phyloP scores from a whole-genome alignment of 2,113 vertebrate species.

The Xyliphius kryptos region DNA sequence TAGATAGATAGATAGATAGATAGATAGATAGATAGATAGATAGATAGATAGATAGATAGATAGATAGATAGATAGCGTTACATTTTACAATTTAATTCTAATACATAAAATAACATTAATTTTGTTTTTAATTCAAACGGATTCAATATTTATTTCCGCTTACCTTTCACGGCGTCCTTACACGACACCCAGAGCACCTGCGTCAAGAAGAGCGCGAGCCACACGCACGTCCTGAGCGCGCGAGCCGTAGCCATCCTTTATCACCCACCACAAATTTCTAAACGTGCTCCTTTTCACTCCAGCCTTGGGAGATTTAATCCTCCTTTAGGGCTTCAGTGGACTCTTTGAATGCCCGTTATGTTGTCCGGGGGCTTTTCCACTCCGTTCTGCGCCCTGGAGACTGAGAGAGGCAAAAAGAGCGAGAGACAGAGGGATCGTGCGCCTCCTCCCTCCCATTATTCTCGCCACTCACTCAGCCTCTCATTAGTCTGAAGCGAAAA shows the following conservation, averaged over 20 bases:
- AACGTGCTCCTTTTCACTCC: no score
- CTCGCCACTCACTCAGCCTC: slow-evolving; percentile 3
- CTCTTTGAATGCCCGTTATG: slow-evolving; percentile 3
- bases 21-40: no score
- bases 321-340: neutral
- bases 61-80: no score
- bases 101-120: no score
- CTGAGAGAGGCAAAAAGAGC: no score
- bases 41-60: no score
- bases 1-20: no score
- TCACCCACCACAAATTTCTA: no score
- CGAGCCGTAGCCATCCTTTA: slow-evolving; percentile 51
- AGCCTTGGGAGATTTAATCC: slow-evolving; percentile 10
- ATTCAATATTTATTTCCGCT: no score
- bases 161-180: slow-evolving; percentile 55
- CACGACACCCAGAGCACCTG: slow-evolving; percentile 56
- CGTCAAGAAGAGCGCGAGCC: slow-evolving; percentile 51
- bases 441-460: slow-evolving; percentile 7
- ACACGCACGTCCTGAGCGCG: slow-evolving; percentile 50
- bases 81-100: no score
- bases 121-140: no score
- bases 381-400: slow-evolving; percentile 13
- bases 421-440: neutral
- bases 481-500: slow-evolving; percentile 42
- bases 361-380: no score